Conservation (phyloP, 2,113 vertebrate genomes). For the Notothenia rossii region DNA sequence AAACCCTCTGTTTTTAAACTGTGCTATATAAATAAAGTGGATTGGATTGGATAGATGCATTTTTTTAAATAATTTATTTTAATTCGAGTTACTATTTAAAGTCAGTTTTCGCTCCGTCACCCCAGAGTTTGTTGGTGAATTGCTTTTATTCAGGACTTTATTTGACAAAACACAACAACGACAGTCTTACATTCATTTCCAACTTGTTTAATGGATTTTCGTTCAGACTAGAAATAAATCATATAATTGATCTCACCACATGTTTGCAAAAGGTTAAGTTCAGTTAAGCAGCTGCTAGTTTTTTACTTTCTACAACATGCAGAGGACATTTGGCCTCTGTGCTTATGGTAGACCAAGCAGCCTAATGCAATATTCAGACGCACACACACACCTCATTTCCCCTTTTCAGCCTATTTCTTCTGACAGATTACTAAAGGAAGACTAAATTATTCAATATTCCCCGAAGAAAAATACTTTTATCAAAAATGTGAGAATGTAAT, state of each 20-base stretch:
- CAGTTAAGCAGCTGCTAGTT: not conserved
- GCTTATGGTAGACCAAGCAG: not conserved
- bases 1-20: too few species aligned
- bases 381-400: not conserved
- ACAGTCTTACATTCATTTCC: too few species aligned
- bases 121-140: too few species aligned
- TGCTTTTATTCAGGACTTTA: too few species aligned
- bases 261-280: not conserved
- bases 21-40: too few species aligned
- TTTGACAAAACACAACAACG: too few species aligned
- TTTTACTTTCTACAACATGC: not conserved
- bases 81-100: too few species aligned
- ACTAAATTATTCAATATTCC: conserved; percentile 44
- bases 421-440: conserved; percentile 9
- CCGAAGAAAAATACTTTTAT: not conserved
- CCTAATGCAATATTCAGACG: not conserved
- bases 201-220: not conserved
- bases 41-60: too few species aligned
- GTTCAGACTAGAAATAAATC: not conserved
- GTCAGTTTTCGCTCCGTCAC: too few species aligned
- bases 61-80: too few species aligned
- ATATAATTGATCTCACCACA: not conserved
- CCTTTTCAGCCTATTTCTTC: not conserved
- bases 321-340: not conserved
- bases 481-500: conserved; percentile 19